Percentiles rank a stretch among this genome's conserved stretches.
Conservation (phyloP, 2,888 invertebrate species). For the Neria commutata region DNA sequence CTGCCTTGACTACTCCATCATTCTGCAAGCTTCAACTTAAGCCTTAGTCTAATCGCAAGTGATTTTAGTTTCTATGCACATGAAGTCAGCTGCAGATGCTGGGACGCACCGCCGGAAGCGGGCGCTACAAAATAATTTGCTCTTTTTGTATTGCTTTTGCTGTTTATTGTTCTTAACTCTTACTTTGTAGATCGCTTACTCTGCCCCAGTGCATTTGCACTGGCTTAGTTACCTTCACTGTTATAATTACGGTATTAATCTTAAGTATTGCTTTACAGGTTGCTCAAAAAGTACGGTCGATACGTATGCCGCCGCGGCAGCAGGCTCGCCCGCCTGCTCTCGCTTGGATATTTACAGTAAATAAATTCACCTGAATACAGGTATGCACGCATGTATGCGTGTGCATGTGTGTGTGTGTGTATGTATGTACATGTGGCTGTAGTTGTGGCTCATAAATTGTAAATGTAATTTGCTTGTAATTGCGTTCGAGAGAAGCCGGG, state of each 20-base stretch:
- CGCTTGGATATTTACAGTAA: not conserved
- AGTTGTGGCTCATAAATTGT: constrained; percentile 15
- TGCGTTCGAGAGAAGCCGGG: not conserved
- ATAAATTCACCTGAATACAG: not conserved
- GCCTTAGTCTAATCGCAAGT: too few species aligned
- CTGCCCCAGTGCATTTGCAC: too few species aligned
- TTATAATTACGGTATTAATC: not conserved
- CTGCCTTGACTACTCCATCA: too few species aligned
- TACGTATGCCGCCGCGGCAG: too few species aligned
- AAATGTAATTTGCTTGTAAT: constrained; percentile 40
- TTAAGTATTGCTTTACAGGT: constrained; percentile 37
- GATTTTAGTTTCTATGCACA: too few species aligned
- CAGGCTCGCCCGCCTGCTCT: too few species aligned
- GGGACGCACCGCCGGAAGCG: too few species aligned
- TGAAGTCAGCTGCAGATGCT: too few species aligned
- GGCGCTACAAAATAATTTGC: constrained; percentile 9
- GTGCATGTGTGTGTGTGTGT: constrained; percentile 4
- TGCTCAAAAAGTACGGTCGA: constrained; percentile 37
- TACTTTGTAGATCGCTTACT: too few species aligned
- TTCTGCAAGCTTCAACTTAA: too few species aligned
- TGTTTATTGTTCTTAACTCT: constrained; percentile 21
- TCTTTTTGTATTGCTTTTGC: constrained; percentile 24
- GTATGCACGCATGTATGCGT: constrained; percentile 7
- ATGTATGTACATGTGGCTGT: constrained; percentile 15
- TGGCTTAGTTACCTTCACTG: too few species aligned